Conservation (phyloP, 2,888 invertebrate species). For the Drosophila picticornis region DNA sequence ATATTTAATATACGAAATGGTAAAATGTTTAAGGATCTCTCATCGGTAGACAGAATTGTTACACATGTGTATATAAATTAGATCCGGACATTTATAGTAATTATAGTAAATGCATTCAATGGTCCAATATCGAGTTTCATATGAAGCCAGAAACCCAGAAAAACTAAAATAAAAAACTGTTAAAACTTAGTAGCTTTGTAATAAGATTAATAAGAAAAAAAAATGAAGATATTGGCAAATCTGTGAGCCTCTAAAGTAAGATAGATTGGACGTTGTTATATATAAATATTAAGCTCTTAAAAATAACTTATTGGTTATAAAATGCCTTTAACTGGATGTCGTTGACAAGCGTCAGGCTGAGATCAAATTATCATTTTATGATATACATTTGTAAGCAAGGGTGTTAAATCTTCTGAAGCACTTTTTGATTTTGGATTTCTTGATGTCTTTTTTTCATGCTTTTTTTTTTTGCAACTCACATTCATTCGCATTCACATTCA, state of each 20-base stretch:
- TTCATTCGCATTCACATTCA: constrained; percentile 35
- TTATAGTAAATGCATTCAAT: background rate
- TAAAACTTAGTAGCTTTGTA: background rate
- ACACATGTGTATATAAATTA: background rate
- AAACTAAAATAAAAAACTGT: background rate
- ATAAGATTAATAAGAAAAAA: background rate
- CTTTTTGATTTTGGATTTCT: background rate
- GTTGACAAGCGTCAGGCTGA: background rate
- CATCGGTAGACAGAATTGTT: background rate
- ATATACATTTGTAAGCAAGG: background rate
- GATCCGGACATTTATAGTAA: background rate
- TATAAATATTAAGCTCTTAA: background rate
- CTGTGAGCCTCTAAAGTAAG: background rate
- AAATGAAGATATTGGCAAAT: background rate
- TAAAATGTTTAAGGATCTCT: background rate
- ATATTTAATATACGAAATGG: background rate
- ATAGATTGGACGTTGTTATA: background rate
- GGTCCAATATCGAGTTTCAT: background rate
- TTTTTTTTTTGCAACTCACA: constrained; percentile 36
- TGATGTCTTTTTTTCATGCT: background rate
- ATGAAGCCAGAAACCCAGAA: background rate
- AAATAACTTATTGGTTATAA: background rate
- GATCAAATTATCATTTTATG: background rate
- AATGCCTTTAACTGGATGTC: background rate
- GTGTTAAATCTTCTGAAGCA: constrained; percentile 1